phyloP scores from a whole-genome alignment of 2,113 vertebrate genomes.

The Periophthalmodon schlosseri region DNA sequence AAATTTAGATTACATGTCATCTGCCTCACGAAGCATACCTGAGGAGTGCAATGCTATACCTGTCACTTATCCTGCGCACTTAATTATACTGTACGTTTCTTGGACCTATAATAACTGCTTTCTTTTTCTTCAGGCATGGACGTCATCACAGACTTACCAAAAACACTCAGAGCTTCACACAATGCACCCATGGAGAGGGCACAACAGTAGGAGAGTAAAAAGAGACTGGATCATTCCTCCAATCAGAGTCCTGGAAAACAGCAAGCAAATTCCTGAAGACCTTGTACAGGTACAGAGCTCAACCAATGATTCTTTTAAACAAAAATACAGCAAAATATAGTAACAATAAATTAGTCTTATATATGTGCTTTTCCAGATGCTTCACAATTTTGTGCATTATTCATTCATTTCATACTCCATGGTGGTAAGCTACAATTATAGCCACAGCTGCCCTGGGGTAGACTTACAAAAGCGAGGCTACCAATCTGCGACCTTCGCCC shows the following conservation, averaged over 20 bases:
- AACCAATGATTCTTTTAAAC: no score
- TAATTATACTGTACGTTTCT: background rate
- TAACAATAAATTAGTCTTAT: no score
- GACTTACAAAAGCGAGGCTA: no score
- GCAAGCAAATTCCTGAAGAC: constrained; percentile 88
- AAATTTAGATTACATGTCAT: constrained; percentile 16
- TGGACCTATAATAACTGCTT: background rate
- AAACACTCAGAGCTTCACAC: constrained; percentile 18
- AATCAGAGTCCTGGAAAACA: constrained; percentile 91
- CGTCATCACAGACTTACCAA: constrained; percentile 30
- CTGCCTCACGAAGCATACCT: constrained; percentile 6
- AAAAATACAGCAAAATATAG: no score
- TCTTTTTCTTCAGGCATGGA: constrained; percentile 58
- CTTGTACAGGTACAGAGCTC: constrained; percentile 87
- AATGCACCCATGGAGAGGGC: constrained; percentile 75
- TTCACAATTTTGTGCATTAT: no score
- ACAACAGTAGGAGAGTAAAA: constrained; percentile 75
- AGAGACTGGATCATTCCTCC: constrained; percentile 97
- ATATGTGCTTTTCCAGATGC: no score
- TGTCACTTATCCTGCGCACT: constrained; percentile 7
- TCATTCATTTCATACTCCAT: no score
- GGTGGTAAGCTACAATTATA: no score
- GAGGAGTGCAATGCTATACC: background rate
- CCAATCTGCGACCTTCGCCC: no score
- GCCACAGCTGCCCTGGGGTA: no score